Base-by-base conservation (phyloP, 2,888 invertebrate genomes). In the Trileptium ribeirensis region DNA sequence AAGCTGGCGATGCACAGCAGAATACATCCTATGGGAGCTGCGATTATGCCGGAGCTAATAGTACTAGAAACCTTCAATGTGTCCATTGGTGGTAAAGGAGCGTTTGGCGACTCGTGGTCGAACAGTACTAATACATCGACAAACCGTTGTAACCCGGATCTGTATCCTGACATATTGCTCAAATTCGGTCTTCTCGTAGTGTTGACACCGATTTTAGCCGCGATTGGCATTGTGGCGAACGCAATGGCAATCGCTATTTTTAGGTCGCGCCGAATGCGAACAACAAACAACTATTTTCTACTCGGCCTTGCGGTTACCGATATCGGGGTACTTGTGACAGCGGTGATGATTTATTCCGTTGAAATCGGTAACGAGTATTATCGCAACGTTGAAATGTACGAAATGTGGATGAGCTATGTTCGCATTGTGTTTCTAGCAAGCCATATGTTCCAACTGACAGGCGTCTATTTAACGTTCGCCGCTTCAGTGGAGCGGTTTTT, bases 401-500 rank as follows among this genome's bases (percentile, higher is more conserved):
- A 2, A 1, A 24, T 37, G 8, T 81, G 81, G 81, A 8, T 67
- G 2, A 40, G 31, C 8, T 81, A 79, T 67, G 15, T 79, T 1
- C 34, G 33, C 31, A 2, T 33, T 1, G 84, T 85, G 19, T 87
- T 86, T 82, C 86, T 85, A 15, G 82, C 87, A 67, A 86, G 86
- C 8, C 87, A 87, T 82, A 86, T 86, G 37, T 86, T 86, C 1
- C 87, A 87, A 81, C 86, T 86, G 24, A 67, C 77, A n/a, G 80
- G 77, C 15, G 78, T 77, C 1, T 81, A 81, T 36, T 64, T 81
- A 31, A 81, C 87, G 0, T 85, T 87, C 0, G 84, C 86, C 3
- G 87, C 86, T 0, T 86, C 87, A 8, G 84, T 87, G 34, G 87
- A 87, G 81, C 85, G 87, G 33, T 87, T 85, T 74, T 67, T 86